phyloP scores from a whole-genome alignment of 2,113 vertebrate species.

The Turdus rufiventris region DNA sequence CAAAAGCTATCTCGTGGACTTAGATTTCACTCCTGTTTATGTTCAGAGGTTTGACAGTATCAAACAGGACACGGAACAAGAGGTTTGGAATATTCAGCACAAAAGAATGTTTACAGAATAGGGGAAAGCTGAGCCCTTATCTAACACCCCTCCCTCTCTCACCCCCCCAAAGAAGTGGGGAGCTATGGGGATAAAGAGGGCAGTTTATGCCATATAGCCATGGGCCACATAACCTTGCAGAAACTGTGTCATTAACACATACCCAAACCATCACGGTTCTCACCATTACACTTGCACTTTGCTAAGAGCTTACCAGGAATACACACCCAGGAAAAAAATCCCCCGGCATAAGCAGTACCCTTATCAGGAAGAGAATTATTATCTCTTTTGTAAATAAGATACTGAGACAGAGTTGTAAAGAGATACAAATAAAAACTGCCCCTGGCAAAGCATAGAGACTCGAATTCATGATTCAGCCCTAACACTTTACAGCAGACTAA shows the following conservation, averaged over 20 bases:
- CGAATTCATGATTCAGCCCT: not conserved
- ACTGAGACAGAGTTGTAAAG: not conserved
- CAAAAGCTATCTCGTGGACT: not conserved
- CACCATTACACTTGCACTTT: not conserved
- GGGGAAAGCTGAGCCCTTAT: not conserved
- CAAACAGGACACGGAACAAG: not conserved
- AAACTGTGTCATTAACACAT: not conserved
- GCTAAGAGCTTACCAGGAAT: not conserved
- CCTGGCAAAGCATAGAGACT: not conserved
- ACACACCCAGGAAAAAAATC: not conserved
- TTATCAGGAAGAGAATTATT: not conserved
- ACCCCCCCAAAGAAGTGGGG: rapidly evolving
- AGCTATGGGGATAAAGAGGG: not conserved
- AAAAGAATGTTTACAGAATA: not conserved
- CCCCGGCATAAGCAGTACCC: not conserved
- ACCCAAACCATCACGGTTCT: not conserved
- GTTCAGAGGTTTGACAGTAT: not conserved
- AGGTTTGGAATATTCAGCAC: not conserved
- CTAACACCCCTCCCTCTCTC: not conserved
- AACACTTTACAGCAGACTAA: not conserved
- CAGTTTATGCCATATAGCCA: not conserved
- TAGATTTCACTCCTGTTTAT: not conserved
- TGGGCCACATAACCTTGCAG: not conserved
- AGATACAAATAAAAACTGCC: not conserved
- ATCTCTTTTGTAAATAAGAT: not conserved